Base-by-base conservation (phyloP, 2,113 vertebrate genomes). In the Serinus canaria region DNA sequence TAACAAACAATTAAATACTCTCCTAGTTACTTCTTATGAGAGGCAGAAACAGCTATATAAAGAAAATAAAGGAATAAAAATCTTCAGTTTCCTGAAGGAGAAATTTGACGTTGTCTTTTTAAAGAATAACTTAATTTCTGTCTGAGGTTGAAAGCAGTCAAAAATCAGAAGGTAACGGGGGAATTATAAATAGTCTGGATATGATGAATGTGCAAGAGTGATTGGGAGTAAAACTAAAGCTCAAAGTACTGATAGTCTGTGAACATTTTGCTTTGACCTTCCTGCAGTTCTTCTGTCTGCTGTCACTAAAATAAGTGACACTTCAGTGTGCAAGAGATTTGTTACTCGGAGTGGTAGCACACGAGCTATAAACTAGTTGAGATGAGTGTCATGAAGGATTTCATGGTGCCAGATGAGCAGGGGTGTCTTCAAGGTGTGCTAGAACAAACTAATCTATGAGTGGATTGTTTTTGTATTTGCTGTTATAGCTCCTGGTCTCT, bases 401-500 rank as follows among this genome's bases (percentile, higher is more conserved):
- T 30, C 22, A 10, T 35, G 63, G 59, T 77, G 39, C 68, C 94
- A 94, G 0, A 74, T 70, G 43, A 80, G 74, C 50, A 83, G 50
- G 68, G 67, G 35, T 35, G 59, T 70, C 83, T 96, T 86, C 56
- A 50, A 74, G 64, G 27, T 92, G 79, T 70, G 24, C 37, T 70
- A 90, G 79, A 95, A 41, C 88, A 72, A 81, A 64, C 76, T 93
- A 28, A 96, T 94, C 87, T 92, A 89, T 92, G 91, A 91, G 83
- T 90, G 94, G 92, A 60, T 95, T 94, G 62, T 94, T 93, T 97
- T 83, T 96, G 93, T 96, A 81, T 83, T 96, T 93, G 90, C 81
- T 96, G 0, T 89, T 94, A 52, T 81, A 99, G 99, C 98, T 97
- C 98, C 98, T 23, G 98, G 98, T 83, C 84, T 95, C 28, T 99